These are phyloP conservation scores for Stictocephala bisonia DNA, from an alignment of 2,888 invertebrate genomes.

Conservation along the genomic window DNA sequence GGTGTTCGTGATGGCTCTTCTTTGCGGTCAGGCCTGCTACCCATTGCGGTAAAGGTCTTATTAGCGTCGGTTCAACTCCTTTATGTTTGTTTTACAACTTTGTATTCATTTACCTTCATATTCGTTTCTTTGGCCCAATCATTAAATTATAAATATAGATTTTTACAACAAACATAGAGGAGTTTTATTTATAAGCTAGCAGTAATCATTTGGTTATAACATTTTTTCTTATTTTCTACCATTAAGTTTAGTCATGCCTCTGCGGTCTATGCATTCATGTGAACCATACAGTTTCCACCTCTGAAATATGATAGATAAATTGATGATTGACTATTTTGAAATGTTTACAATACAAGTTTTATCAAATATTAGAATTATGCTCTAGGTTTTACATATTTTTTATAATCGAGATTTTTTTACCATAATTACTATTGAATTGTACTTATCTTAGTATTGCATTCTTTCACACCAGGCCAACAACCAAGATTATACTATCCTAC, in stretches of 20 bases:
- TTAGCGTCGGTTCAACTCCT: conserved; percentile 43
- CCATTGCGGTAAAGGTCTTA: conserved; percentile 60
- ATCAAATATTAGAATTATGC: too few relatives aligned
- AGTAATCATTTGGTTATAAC: neutral
- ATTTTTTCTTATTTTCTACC: neutral
- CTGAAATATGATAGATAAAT: too few relatives aligned
- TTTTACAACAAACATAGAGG: conserved; percentile 11
- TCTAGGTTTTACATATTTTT: too few relatives aligned
- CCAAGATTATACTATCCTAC: too few relatives aligned
- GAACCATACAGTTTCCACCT: conserved; percentile 27
- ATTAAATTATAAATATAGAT: neutral
- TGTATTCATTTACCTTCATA: neutral
- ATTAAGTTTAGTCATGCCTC: neutral
- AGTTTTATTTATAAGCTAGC: conserved; percentile 9
- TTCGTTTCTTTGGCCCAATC: neutral
- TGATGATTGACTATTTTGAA: too few relatives aligned
- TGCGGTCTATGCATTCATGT: conserved; percentile 19
- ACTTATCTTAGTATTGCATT: too few relatives aligned
- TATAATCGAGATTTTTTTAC: too few relatives aligned
- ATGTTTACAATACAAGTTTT: too few relatives aligned
- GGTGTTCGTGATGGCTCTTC: conserved; percentile 56
- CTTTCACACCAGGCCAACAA: too few relatives aligned
- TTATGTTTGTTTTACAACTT: conserved; percentile 22
- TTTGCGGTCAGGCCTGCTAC: conserved; percentile 59
- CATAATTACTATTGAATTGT: too few relatives aligned